Evolutionary conservation across 2,113 vertebrate genomes (phyloP).

Genomic region (Pantherophis guttatus): DNA sequence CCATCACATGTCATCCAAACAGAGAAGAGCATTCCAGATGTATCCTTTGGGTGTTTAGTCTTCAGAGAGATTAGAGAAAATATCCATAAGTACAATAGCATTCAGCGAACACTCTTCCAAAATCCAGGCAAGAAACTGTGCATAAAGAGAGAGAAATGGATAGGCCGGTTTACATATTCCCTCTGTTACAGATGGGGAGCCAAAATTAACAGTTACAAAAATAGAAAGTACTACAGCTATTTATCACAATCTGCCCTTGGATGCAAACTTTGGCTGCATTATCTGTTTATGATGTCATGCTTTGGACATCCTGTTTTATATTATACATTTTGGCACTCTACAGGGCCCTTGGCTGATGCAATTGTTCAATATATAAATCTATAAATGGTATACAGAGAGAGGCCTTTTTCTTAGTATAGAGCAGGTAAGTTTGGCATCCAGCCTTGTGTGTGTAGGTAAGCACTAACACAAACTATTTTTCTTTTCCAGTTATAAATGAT

Average conservation of each 20-base stretch:
- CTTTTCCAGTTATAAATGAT: not conserved
- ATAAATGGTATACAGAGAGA: not conserved
- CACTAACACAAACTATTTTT: not conserved
- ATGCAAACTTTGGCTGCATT: conserved; percentile 8
- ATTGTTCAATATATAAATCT: not conserved
- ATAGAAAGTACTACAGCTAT: conserved; percentile 2
- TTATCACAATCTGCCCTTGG: conserved; percentile 7
- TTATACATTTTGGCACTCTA: conserved; percentile 3
- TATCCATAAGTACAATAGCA: not conserved
- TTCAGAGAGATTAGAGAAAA: not conserved
- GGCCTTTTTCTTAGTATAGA: not conserved
- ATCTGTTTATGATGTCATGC: conserved; percentile 23
- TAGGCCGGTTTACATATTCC: too few relatives aligned
- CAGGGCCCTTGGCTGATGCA: not conserved
- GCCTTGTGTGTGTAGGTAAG: not conserved
- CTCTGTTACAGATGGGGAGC: not conserved
- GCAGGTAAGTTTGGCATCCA: not conserved
- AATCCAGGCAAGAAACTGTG: not conserved
- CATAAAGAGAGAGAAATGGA: not conserved
- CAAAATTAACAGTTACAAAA: conserved; percentile 16
- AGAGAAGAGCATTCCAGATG: not conserved
- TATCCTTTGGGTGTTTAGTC: not conserved
- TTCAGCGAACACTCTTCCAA: not conserved
- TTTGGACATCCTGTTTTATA: conserved; percentile 20
- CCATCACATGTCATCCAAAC: not conserved